Evolutionary conservation across 2,888 invertebrate species (phyloP), one percentile per base, ranked within the genome.

Genomic region (Agrypnus murinus): DNA sequence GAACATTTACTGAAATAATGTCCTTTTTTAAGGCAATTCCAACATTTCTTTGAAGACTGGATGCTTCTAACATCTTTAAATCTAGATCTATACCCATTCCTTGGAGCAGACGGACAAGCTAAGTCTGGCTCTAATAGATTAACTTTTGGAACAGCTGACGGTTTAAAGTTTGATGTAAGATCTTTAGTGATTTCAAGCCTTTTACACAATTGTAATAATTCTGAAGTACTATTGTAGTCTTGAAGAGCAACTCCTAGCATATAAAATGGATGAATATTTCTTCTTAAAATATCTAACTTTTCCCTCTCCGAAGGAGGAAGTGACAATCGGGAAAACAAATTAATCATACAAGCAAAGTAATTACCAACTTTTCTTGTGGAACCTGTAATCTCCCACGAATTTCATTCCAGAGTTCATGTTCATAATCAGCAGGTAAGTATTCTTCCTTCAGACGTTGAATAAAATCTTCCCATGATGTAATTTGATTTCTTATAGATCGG

Each of bases 331-430:
- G 40, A 40, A 40, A 40, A 40, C 6, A n/a, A n/a, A n/a, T n/a
- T n/a, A n/a, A 48, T n/a, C 48, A 48, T 48, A 15, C 17, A 48
- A 15, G 48, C 48, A 17, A 48, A 48, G n/a, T 48, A 48, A 15
- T 48, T 19, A 4, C 48, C 48, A 5, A 48, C 19, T 19, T 10
- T 17, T 48, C 48, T 7, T 48, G 48, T 9, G 48, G 48, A 4
- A 8, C 48, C 19, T 48, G 48, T 5, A 19, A 6, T 9, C 48
- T 8, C 15, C 2, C 48, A 4, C 48, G 15, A 25, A 50, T 50
- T 19, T 19, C 50, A 6, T 8, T 15, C 50, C 50, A 50, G 19
- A 50, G 25, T 3, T 50, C 50, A 3, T 2, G 2, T 50, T 50
- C 50, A 19, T 50, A 50, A 19, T 50, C 50, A 10, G 10, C 8